Evolutionary conservation across 2,797 vertebrate genomes (phyloP).

Genomic region (Gadopsis bispinosus): DNA sequence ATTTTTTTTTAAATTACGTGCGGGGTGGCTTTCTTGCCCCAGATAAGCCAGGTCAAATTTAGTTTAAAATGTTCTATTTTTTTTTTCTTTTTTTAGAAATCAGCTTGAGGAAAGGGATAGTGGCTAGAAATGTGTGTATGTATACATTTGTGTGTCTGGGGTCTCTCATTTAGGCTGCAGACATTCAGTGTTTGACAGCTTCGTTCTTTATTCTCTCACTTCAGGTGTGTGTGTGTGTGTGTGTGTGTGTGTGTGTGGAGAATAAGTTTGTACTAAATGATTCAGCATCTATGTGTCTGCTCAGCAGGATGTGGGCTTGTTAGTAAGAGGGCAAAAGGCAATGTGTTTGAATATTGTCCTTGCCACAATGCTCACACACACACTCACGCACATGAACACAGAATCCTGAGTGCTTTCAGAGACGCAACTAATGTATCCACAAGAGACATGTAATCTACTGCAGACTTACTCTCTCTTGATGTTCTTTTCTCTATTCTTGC

Average conservation of each 20-base stretch:
- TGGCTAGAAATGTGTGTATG: background rate
- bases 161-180: conserved; percentile 27
- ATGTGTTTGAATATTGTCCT: conserved; percentile 33
- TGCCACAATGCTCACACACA: conserved; percentile 10
- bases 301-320: conserved; percentile 8
- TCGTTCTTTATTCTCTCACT: conserved; percentile 49
- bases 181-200: conserved; percentile 42
- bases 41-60: conserved; percentile 33
- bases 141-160: conserved; percentile 23
- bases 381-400: conserved; percentile 27
- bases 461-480: conserved; percentile 2
- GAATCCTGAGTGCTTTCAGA: conserved; percentile 38
- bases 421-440: conserved; percentile 43
- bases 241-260: conserved; percentile 27
- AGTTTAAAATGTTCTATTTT: background rate
- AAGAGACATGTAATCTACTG: conserved; percentile 17
- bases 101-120: background rate
- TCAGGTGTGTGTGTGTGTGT: conserved; percentile 27
- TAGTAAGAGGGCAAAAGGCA: conserved; percentile 42
- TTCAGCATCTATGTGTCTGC: conserved; percentile 59
- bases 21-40: conserved; percentile 6
- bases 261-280: conserved; percentile 58
- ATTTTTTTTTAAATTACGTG: too few relatives aligned
- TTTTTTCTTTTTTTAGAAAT: conserved; percentile 10
- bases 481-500: background rate